Base-by-base conservation (phyloP, 2,797 vertebrate species). In the Acipenser ruthenus region DNA sequence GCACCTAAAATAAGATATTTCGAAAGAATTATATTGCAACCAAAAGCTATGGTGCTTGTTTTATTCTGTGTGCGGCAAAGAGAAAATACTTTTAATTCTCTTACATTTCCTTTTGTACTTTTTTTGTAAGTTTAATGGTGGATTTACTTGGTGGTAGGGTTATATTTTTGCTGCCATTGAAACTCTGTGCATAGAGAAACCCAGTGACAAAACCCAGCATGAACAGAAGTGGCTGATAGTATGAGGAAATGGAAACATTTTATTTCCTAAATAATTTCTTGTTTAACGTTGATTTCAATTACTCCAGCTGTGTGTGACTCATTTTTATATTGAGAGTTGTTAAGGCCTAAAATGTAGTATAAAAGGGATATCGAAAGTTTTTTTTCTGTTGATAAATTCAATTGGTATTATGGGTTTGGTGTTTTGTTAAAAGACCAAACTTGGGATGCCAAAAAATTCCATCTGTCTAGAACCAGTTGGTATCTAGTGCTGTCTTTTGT, bases 181-280 rank as follows among this genome's bases (percentile, higher is more conserved):
- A 58, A 11, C 55, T 1, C 6, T 10, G 12, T n/a, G 55, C 55
- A 58, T 13, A 58, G 12, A 58, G 55, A 7, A 11, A 11, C 6
- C 11, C 55, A 58, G 10, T 58, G 55, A 58, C 55, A 58, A 58
- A n/a, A 58, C 7, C 10, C 55, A 58, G 12, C 55, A 58, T 58
- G 12, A 58, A 58, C 11, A n/a, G 51, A 58, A 58, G 55, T 3
- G 55, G n/a, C 55, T 58, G 55, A 58, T 58, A 58, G 55, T n/a
- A n/a, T 58, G 55, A 58, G 55, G 6, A 58, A 58, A 58, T 58
- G 55, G 55, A 58, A 58, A 58, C 55, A 58, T 58, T 58, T 58
- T n/a, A 48, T 50, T 50, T 50, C 62, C 23, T 50, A 50, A 48
- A 48, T 62, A 48, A 9, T 50, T 63, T 50, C 15, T 63, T 11